Conservation (phyloP, 1,140 invertebrate genomes). For the Zophobas morio region DNA sequence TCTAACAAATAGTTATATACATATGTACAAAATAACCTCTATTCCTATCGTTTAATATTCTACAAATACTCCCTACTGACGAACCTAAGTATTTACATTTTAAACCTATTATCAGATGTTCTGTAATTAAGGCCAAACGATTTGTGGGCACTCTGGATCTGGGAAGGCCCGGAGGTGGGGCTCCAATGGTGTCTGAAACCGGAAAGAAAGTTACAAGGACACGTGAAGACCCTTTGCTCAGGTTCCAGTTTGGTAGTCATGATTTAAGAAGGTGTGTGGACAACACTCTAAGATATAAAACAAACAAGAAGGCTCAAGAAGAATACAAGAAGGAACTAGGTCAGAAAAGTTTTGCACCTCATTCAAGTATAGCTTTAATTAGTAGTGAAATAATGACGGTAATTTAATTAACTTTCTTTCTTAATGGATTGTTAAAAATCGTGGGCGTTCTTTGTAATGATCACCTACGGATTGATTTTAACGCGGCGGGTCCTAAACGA, state of each 20-base stretch:
- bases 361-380: background rate
- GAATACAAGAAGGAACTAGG: constrained; percentile 71
- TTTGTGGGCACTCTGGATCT: constrained; percentile 58
- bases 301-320: constrained; percentile 68
- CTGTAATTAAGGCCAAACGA: constrained; percentile 60
- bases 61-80: too few relatives aligned
- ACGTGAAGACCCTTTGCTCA: constrained; percentile 70
- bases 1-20: too few relatives aligned
- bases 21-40: too few relatives aligned
- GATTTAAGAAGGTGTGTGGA: constrained; percentile 69
- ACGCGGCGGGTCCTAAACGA: background rate
- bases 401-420: constrained; percentile 24
- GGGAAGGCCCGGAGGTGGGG: constrained; percentile 64
- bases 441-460: constrained; percentile 1
- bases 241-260: constrained; percentile 68
- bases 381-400: background rate
- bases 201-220: constrained; percentile 68
- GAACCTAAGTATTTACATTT: too few relatives aligned
- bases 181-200: constrained; percentile 62
- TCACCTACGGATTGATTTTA: background rate
- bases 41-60: too few relatives aligned
- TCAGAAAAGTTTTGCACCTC: constrained; percentile 54
- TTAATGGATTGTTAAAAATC: background rate
- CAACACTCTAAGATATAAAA: constrained; percentile 71
- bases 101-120: constrained; percentile 16